phyloP scores from a whole-genome alignment of 2,888 invertebrate genomes.

The Molanna angustata region DNA sequence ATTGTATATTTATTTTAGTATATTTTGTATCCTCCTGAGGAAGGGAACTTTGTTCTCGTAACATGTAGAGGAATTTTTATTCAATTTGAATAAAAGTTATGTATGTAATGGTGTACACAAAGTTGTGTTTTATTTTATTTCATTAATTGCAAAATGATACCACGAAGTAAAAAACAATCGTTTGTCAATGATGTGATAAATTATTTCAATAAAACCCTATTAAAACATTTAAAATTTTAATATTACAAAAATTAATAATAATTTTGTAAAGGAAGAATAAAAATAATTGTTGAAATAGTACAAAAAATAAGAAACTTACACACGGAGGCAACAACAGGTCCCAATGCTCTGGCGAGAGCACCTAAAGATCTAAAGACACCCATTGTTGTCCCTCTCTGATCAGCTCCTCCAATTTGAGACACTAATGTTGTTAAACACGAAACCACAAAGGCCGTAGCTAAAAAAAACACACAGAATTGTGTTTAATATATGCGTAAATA shows the following conservation, averaged over 20 bases:
- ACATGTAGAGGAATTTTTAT: too few species aligned
- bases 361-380: constrained; percentile 95
- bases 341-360: constrained; percentile 87
- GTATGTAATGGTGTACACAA: too few species aligned
- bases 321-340: constrained; percentile 84
- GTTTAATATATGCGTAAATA: neutral
- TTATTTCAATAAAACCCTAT: neutral
- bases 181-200: neutral
- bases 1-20: too few species aligned
- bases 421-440: constrained; percentile 93
- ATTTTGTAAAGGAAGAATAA: neutral
- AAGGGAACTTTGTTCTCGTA: too few species aligned
- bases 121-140: too few species aligned
- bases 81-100: too few species aligned
- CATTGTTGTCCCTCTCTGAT: constrained; percentile 88
- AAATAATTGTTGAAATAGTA: neutral
- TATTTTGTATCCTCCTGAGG: too few species aligned
- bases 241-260: neutral
- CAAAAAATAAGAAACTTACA: constrained; percentile 48
- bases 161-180: too few species aligned
- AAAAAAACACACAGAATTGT: constrained; percentile 22
- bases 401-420: constrained; percentile 72
- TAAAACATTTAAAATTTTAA: neutral
- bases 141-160: too few species aligned
- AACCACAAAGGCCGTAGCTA: constrained; percentile 89